Evolutionary conservation across 2,888 invertebrate genomes (phyloP).

Genomic region (Hemaris fuciformis): DNA sequence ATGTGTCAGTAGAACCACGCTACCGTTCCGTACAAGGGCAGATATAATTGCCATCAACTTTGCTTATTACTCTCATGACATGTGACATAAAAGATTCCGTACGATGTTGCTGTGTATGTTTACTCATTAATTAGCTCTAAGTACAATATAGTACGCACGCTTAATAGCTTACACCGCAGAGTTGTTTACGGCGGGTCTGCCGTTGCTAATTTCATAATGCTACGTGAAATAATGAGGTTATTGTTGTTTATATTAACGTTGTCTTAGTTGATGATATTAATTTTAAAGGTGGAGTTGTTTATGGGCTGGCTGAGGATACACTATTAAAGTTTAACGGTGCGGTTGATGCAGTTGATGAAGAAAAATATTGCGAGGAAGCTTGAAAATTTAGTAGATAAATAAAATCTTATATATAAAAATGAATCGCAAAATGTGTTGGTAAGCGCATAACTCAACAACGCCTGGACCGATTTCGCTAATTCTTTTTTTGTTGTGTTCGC

Average conservation of each 20-base stretch:
- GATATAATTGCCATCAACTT: neutral
- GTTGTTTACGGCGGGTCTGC: neutral
- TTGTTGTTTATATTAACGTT: neutral
- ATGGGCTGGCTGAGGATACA: too few relatives aligned
- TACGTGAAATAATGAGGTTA: neutral
- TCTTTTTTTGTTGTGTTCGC: too few relatives aligned
- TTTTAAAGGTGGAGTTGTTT: too few relatives aligned
- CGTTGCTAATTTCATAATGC: slow-evolving; percentile 1
- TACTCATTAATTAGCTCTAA: neutral
- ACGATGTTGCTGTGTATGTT: neutral
- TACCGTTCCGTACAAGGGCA: neutral
- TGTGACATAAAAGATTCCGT: neutral
- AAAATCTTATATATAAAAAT: too few relatives aligned
- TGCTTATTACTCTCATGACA: neutral
- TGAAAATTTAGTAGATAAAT: too few relatives aligned
- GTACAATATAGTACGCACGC: neutral
- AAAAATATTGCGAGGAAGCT: too few relatives aligned
- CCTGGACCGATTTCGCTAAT: too few relatives aligned
- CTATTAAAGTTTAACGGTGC: too few relatives aligned
- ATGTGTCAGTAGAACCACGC: too few relatives aligned
- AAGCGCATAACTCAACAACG: too few relatives aligned
- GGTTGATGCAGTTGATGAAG: too few relatives aligned
- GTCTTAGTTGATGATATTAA: neutral
- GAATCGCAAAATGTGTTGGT: too few relatives aligned
- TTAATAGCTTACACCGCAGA: neutral